Conservation (phyloP, 2,113 vertebrate species). For the Anseranas semipalmata region DNA sequence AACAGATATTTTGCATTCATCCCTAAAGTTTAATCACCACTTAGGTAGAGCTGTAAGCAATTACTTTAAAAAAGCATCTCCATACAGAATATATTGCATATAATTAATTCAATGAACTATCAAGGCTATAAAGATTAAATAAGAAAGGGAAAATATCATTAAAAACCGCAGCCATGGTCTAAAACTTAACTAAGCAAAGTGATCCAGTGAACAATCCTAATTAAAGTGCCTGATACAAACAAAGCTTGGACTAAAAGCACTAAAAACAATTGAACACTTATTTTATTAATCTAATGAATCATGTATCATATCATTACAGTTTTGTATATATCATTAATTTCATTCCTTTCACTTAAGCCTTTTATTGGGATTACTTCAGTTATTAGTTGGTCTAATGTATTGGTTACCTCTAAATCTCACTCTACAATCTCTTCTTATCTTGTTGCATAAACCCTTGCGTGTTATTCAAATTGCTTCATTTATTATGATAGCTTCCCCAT, state of each 20-base stretch:
- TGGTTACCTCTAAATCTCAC: conserved; percentile 98
- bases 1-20: conserved; percentile 60
- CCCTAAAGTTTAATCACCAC: conserved; percentile 75
- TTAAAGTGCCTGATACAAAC: conserved; percentile 96
- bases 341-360: conserved; percentile 99
- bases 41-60: conserved; percentile 75
- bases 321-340: conserved; percentile 99
- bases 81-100: conserved; percentile 82
- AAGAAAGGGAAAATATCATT: conserved; percentile 93
- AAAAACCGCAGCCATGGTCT: conserved; percentile 88
- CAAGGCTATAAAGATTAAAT: conserved; percentile 95
- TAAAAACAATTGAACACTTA: conserved; percentile 94
- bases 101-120: conserved; percentile 95
- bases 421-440: conserved; percentile 99
- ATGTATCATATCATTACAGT: conserved; percentile 99
- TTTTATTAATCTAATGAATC: conserved; percentile 99
- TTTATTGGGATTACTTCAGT: conserved; percentile 99
- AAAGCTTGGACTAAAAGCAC: conserved; percentile 86
- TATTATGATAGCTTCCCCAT: conserved; percentile 99
- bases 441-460: conserved; percentile 99
- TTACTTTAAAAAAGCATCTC: conserved; percentile 76
- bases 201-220: conserved; percentile 94
- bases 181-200: conserved; percentile 99
- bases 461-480: conserved; percentile 99
- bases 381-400: conserved; percentile 99